Conservation (phyloP, 2,888 invertebrate genomes). For the Lutraria lutraria region DNA sequence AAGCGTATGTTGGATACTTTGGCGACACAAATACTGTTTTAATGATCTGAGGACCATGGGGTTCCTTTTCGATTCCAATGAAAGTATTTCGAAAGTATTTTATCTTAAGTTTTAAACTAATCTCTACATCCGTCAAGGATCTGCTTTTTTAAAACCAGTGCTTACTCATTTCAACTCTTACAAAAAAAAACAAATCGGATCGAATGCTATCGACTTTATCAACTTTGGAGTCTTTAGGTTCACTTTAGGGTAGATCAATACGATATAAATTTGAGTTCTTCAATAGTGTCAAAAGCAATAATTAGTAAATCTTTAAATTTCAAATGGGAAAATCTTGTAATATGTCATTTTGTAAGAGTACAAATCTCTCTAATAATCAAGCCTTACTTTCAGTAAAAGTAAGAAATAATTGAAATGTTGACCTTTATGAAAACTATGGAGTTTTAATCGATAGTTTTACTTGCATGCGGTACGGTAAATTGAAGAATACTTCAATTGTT, state of each 20-base stretch:
- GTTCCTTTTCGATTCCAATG: neutral
- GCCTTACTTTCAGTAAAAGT: conserved; percentile 38
- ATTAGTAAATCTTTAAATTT: neutral
- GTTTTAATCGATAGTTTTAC: conserved; percentile 30
- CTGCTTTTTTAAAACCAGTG: conserved; percentile 14
- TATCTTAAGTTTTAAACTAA: conserved; percentile 6
- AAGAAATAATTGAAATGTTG: conserved; percentile 30
- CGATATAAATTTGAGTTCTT: conserved; percentile 22
- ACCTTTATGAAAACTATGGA: conserved; percentile 37
- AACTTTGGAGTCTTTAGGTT: neutral
- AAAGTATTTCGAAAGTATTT: conserved; percentile 11
- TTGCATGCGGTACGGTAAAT: conserved; percentile 5
- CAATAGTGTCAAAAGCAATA: conserved; percentile 17
- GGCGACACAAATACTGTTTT: neutral
- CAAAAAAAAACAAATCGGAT: neutral
- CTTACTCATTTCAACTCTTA: neutral
- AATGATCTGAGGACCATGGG: neutral
- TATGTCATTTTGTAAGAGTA: neutral
- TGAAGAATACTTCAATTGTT: conserved; percentile 28
- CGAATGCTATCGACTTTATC: neutral
- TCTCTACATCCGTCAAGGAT: conserved; percentile 31
- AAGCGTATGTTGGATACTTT: neutral
- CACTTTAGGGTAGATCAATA: conserved; percentile 27
- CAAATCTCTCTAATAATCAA: conserved; percentile 12
- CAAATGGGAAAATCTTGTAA: conserved; percentile 8